Base-by-base conservation (phyloP, 2,113 vertebrate genomes). In the Sporophila hypoxantha region DNA sequence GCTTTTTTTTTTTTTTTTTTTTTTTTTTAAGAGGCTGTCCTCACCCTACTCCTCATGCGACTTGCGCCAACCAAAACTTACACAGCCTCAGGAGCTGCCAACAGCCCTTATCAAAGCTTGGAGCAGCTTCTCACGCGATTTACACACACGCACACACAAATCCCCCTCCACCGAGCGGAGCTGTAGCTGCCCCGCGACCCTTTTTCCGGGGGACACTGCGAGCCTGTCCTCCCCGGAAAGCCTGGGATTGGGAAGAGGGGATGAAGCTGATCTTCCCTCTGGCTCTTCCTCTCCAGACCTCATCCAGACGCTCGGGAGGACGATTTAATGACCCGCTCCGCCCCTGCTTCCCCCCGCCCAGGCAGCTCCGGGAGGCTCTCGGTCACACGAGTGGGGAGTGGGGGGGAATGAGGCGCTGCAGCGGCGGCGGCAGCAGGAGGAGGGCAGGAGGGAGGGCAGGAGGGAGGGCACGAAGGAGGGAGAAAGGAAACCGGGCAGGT, bases 311-410 rank as follows among this genome's bases (percentile, higher is more conserved):
- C 74, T 14, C 17, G 6, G 15, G 17, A 75, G 34, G 44, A 39
- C 9, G 68, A 46, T 12, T 64, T 37, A 27, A 7, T 19, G 57
- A 71, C 62, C 89, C 26, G 5, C 75, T 76, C 93, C 91, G 23
- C 83, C 89, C 83, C 76, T 29, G 32, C 66, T 80, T 73, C 73
- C 87, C 89, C 87, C 89, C 74, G 32, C 84, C 73, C 82, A 50
- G 57, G 26, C 75, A n/a, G 76, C 85, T 34, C 64, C 46, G 44
- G 62, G 75, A 37, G 32, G 68, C 68, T 74, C 34, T 64, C 57
- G n/a, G 73, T 79, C 68, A 25, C 68, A 85, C 60, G 60, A 67
- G 76, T 30, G 61, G 52, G 79, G 76, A 78, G 77, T 9, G 44
- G 42, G n/a, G 44, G 56, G 50, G 78, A 75, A 76, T 36, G 78